phyloP scores from a whole-genome alignment of 2,797 vertebrate species.

The Enteromius unitaeniatus region DNA sequence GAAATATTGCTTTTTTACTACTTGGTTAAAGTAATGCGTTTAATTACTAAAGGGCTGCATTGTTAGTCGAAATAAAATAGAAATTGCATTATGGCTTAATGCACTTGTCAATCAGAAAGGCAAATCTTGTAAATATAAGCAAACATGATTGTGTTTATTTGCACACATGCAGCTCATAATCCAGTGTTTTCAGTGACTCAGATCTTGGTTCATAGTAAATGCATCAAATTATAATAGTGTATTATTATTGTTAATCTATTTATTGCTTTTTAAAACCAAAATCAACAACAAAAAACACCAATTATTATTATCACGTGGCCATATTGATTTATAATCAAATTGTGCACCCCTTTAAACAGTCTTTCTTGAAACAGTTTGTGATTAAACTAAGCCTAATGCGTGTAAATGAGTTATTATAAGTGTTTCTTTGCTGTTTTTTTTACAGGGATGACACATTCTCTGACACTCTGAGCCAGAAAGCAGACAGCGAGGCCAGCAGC shows the following conservation, averaged over 20 bases:
- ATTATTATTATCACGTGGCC: no score
- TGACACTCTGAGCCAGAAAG: conserved; percentile 96
- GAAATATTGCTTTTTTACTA: not conserved
- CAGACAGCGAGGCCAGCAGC: conserved; percentile 96
- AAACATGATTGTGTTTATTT: not conserved
- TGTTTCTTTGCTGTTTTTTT: conserved; percentile 25
- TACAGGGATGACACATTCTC: conserved; percentile 96
- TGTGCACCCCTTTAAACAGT: not conserved
- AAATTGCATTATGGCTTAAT: not conserved
- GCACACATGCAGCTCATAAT: not conserved
- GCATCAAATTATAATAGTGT: not conserved
- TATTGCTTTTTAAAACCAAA: no score
- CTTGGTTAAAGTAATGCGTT: not conserved
- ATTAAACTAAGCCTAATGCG: not conserved
- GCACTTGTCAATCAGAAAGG: not conserved
- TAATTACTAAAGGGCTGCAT: not conserved
- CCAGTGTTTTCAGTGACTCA: not conserved
- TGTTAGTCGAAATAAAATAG: not conserved
- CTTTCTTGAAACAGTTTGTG: not conserved
- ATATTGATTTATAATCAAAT: not conserved
- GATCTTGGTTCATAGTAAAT: not conserved
- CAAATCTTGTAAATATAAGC: not conserved
- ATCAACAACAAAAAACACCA: no score
- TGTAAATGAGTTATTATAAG: not conserved
- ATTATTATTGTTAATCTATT: no score